phyloP scores from a whole-genome alignment of 2,888 invertebrate genomes.

The Myopa tessellatipennis region DNA sequence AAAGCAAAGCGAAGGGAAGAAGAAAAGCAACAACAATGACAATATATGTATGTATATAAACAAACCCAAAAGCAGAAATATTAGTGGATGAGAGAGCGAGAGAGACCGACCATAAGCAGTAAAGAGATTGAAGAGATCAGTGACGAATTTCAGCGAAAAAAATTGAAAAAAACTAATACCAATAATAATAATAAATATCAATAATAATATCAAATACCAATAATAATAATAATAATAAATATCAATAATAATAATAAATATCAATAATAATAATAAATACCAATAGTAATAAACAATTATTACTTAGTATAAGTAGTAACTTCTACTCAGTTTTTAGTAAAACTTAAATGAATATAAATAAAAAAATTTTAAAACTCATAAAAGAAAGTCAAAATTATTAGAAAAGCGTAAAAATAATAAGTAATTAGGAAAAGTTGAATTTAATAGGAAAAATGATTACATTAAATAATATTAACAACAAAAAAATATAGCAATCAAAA shows the following conservation, averaged over 20 bases:
- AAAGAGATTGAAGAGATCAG: neutral
- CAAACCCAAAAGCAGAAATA: neutral
- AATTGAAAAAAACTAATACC: neutral
- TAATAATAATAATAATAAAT: too few species aligned
- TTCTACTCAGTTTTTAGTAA: too few species aligned
- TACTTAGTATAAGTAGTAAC: too few species aligned
- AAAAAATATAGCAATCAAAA: neutral
- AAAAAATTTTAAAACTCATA: neutral
- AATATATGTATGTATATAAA: neutral
- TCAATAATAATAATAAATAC: too few species aligned
- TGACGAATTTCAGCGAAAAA: neutral
- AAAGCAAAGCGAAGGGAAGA: constrained; percentile 23
- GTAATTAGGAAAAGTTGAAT: neutral
- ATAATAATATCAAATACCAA: too few species aligned
- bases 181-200: neutral
- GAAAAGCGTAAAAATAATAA: neutral
- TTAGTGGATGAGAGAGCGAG: too few species aligned
- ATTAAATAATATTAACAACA: neutral
- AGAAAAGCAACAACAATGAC: neutral
- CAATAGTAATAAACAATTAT: too few species aligned
- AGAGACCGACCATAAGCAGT: neutral
- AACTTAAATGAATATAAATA: neutral
- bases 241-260: too few species aligned
- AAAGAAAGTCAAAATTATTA: neutral
- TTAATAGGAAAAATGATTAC: constrained; percentile 7